Evolutionary conservation across 2,888 invertebrate genomes (phyloP), one percentile per base, ranked within the genome.

Genomic region (Hoplodrina ambigua): DNA sequence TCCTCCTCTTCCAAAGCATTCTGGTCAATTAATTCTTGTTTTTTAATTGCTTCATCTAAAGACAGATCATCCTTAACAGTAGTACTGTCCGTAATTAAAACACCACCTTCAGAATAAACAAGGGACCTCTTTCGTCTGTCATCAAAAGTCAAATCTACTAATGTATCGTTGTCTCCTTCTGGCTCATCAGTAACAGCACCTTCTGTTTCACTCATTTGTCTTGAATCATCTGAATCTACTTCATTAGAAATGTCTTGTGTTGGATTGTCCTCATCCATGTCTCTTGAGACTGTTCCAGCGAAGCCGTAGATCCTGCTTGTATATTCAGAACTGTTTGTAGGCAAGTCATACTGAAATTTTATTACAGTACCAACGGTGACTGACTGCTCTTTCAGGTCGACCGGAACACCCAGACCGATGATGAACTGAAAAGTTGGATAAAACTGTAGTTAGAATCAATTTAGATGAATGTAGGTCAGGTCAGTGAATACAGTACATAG

Each of bases 321-420:
- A 81, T 96, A 97, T 86, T 96, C 95, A 0, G 96, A 91, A 81
- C 96, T 96, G 85, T 97, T 97, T 65, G 96, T 96, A 8, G 97
- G 97, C 72, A 97, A 90, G 75, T 96, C 94, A 90, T 97, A 97
- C 89, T 97, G 97, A 76, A 97, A 97, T 89, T 97, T 97, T 41
- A 97, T 96, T 20, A 97, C 97, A 13, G 96, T 96, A 0, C 97
- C 97, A 49, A 97, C 95, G 17, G 97, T 97, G 8, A 97, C 96
- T 80, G 97, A 94, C 80, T 96, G 95, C 86, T 96, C 96, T 88
- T 96, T 96, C 19, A 97, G 91, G 86, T 97, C 97, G 41, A 97
- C 96, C 3, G 97, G 97, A 37, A 97, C 93, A 86, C 97, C 97
- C 69, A 97, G 93, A 85, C 97, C 97, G 63, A 97, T 96, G 80